These are phyloP conservation scores for Oryctolagus cuniculus DNA, from an alignment of 2,113 vertebrate genomes.

Conservation along the genomic window DNA sequence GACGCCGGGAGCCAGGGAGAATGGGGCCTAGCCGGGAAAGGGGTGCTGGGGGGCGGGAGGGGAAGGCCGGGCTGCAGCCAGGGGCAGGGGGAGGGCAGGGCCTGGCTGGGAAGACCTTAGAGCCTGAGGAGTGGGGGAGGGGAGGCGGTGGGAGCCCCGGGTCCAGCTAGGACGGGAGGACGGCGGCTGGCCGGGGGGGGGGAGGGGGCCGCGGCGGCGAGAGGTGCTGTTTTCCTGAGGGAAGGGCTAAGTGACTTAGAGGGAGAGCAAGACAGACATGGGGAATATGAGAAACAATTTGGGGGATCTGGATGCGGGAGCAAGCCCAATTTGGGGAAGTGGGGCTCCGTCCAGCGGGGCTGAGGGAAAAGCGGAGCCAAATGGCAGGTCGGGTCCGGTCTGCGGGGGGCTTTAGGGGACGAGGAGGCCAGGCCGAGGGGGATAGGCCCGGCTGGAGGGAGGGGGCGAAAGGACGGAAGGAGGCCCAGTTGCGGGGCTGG, in stretches of 20 bases:
- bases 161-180: background rate
- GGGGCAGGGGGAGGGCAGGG: background rate
- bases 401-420: background rate
- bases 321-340: background rate
- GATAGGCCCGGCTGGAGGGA: conserved; percentile 56
- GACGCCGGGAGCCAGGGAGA: background rate
- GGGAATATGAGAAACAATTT: background rate
- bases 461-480: conserved; percentile 51
- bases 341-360: background rate
- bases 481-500: conserved; percentile 1
- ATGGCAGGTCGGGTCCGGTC: background rate
- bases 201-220: background rate
- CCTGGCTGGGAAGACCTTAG: background rate
- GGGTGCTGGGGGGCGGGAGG: background rate
- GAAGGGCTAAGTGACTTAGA: conserved; percentile 25
- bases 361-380: background rate
- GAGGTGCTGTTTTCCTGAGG: background rate
- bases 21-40: background rate
- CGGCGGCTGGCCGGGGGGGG: background rate
- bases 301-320: background rate
- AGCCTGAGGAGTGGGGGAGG: background rate
- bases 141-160: background rate
- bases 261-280: background rate
- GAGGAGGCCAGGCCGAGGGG: conserved; percentile 65
- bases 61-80: background rate